A percentile compares a stretch with the other conserved stretches of the same genome.
These are phyloP conservation scores for Pocota personata DNA, from an alignment of 2,888 invertebrate species.

Conservation along the genomic window DNA sequence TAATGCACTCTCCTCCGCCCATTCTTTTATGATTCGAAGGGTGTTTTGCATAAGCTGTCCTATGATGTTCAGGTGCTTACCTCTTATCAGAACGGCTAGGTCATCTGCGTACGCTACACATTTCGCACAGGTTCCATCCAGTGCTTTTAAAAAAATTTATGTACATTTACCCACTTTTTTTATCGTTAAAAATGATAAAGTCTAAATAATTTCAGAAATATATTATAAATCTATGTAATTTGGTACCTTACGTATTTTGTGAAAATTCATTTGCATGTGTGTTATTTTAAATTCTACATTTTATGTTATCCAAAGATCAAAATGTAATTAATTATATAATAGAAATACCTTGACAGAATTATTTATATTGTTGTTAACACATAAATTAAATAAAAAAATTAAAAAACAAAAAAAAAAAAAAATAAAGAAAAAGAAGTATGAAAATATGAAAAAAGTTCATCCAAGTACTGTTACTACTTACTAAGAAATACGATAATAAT, in stretches of 20 bases:
- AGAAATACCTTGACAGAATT: conserved; percentile 7
- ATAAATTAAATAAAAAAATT: background rate
- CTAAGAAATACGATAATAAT: conserved; percentile 46
- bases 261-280: conserved; percentile 3
- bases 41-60: too few relatives aligned
- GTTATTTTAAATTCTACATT: background rate
- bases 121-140: too few relatives aligned
- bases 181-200: too few relatives aligned
- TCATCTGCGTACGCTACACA: too few relatives aligned
- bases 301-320: background rate
- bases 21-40: too few relatives aligned
- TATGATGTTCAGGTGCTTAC: too few relatives aligned
- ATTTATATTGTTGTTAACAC: conserved; percentile 10
- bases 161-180: too few relatives aligned
- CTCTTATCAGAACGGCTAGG: too few relatives aligned
- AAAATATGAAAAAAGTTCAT: conserved; percentile 4
- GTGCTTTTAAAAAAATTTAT: too few relatives aligned
- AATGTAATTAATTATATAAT: background rate
- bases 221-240: background rate
- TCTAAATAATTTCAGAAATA: too few relatives aligned
- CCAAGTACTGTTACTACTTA: conserved; percentile 53
- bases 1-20: too few relatives aligned
- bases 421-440: background rate
- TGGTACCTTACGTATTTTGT: conserved; percentile 2
- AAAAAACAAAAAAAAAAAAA: background rate